These are phyloP conservation scores for Sminthurides aquaticus DNA, from an alignment of 2,888 invertebrate species.

Conservation along the genomic window DNA sequence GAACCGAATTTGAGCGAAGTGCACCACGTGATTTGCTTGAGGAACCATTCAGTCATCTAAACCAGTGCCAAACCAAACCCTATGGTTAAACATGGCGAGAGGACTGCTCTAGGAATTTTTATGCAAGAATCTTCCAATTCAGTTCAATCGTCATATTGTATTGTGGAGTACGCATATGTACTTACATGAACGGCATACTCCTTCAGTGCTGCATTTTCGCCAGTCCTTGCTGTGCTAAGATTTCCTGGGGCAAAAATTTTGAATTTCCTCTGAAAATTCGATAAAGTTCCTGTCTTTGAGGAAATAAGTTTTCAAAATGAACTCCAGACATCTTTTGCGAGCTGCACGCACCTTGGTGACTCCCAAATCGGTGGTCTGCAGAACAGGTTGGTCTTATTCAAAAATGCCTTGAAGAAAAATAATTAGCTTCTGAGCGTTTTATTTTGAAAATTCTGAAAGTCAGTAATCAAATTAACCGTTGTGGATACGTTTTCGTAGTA, in stretches of 20 bases:
- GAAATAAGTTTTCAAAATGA: constrained; percentile 23
- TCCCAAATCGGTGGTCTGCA: constrained; percentile 8
- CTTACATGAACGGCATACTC: no score
- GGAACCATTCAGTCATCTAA: no score
- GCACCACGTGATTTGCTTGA: no score
- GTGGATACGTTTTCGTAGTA: not conserved
- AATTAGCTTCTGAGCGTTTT: no score
- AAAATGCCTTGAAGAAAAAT: constrained; percentile 11
- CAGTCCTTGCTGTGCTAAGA: not conserved
- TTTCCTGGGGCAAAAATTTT: not conserved
- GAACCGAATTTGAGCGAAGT: no score
- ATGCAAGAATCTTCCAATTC: no score
- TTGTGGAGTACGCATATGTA: no score
- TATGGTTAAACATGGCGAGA: no score
- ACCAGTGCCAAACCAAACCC: no score
- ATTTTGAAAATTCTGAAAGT: not conserved
- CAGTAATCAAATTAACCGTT: not conserved
- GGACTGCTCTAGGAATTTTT: no score
- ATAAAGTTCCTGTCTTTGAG: not conserved
- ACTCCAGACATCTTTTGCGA: constrained; percentile 21
- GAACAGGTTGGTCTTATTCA: not conserved
- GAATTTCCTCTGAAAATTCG: not conserved
- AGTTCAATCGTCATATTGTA: no score
- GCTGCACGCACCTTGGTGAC: constrained; percentile 24
- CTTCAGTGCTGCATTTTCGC: no score